Base-by-base conservation (phyloP, 2,888 invertebrate genomes). In the Fragum sueziense region DNA sequence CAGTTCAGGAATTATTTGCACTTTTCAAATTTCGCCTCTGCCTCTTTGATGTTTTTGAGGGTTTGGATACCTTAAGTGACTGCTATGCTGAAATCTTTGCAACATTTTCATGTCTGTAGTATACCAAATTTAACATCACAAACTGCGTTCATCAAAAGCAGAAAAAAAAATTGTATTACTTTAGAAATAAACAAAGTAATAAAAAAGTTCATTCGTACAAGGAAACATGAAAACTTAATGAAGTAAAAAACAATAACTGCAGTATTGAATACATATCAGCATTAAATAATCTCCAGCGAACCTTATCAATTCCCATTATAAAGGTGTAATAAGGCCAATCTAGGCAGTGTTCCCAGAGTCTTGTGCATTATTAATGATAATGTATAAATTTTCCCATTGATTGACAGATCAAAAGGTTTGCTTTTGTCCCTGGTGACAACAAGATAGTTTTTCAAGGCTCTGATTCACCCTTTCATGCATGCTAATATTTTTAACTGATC, bases 301-400 rank as follows among this genome's bases (percentile, higher is more conserved):
- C 61, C 33, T 61, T 61, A 61, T 61, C 61, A 61, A 61, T 61
- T 33, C 61, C 29, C 61, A 33, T 61, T 61, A 61, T 61, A 33
- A 33, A 61, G 61, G 61, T 61, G 61, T 61, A 61, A 61, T 61
- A 61, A 61, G 61, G 61, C 61, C 61, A 61, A 61, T 61, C 61
- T 61, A 61, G 14, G 14, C 31, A 61, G 33, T 33, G 61, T 61
- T 33, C 72, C 62, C 61, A 61, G 51, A 62, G 62, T 29, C 51
- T 34, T 37, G 34, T 87, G 67, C 79, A 87, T 86, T 74, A 87
- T 87, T 87, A 65, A 85, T 86, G 73, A 73, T 74, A 65, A 75
- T 84, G 70, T 76, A 74, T 72, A 76, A 82, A 79, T 84, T 80
- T 82, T 76, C 71, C 51, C 57, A 70, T 68, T 84, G 86, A 83